These are phyloP conservation scores for Drosophila diplacantha DNA, from an alignment of 2,888 invertebrate species.

Conservation along the genomic window DNA sequence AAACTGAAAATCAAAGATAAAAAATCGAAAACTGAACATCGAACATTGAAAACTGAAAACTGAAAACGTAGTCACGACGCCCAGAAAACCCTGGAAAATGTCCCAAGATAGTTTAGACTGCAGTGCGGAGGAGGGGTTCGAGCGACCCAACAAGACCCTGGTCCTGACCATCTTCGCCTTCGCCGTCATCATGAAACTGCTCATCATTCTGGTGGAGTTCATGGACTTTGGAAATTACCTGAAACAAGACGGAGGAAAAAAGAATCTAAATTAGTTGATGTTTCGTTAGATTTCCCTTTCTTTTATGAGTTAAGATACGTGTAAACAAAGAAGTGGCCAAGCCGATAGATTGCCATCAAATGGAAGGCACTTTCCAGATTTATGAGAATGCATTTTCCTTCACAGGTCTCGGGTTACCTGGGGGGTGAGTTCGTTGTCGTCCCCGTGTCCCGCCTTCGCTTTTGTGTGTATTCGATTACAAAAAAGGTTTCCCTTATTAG, in stretches of 20 bases:
- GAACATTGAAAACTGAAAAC: too few relatives aligned
- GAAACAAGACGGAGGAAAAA: slow-evolving; percentile 28
- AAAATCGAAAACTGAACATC: too few relatives aligned
- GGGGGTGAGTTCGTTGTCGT: slow-evolving; percentile 5
- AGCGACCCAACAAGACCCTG: slow-evolving; percentile 35
- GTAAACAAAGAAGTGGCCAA: slow-evolving; percentile 23
- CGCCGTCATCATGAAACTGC: slow-evolving; percentile 51
- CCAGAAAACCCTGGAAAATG: slow-evolving; percentile 11
- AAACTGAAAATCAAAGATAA: not conserved
- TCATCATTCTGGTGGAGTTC: slow-evolving; percentile 49
- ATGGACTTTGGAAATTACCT: slow-evolving; percentile 52
- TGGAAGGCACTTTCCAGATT: slow-evolving; percentile 17
- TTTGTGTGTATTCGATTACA: slow-evolving; percentile 49
- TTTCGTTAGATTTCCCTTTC: slow-evolving; percentile 1
- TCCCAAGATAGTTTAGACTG: not conserved
- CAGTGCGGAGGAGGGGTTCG: not conserved
- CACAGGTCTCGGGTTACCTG: slow-evolving; percentile 9
- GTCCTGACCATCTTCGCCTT: slow-evolving; percentile 45
- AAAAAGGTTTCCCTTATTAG: slow-evolving; percentile 44
- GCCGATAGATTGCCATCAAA: slow-evolving; percentile 16
- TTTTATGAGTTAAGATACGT: slow-evolving; percentile 4
- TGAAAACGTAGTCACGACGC: too few relatives aligned
- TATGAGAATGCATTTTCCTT: slow-evolving; percentile 19
- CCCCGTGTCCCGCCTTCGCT: slow-evolving; percentile 7
- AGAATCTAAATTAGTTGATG: slow-evolving; percentile 31